phyloP scores from a whole-genome alignment of 2,888 invertebrate genomes.

The Tiliacea citrago region DNA sequence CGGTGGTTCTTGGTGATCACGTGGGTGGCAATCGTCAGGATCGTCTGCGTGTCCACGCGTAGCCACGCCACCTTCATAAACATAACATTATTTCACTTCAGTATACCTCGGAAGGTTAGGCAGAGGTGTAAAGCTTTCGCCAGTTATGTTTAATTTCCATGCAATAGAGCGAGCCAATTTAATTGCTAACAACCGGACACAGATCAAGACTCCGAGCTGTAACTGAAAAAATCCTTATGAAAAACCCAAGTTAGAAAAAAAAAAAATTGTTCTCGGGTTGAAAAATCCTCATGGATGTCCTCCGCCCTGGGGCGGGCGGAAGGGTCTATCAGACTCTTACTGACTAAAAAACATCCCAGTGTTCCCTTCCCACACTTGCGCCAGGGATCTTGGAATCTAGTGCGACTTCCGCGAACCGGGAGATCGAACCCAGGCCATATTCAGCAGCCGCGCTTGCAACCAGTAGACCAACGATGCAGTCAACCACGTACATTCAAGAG shows the following conservation, averaged over 20 bases:
- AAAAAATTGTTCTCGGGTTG: too few species aligned
- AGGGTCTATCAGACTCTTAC: too few species aligned
- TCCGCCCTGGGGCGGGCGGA: too few species aligned
- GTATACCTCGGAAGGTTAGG: not conserved
- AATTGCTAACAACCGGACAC: not conserved
- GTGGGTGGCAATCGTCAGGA: constrained; percentile 96
- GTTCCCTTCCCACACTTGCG: too few species aligned
- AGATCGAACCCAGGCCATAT: not conserved
- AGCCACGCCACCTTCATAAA: constrained; percentile 95
- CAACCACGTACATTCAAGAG: not conserved
- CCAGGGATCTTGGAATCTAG: too few species aligned
- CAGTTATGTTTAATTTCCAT: not conserved
- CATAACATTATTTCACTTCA: not conserved
- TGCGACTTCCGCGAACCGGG: too few species aligned
- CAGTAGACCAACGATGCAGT: too few species aligned
- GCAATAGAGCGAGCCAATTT: not conserved
- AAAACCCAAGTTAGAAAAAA: not conserved
- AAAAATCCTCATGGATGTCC: too few species aligned
- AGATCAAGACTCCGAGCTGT: not conserved
- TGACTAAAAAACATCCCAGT: too few species aligned
- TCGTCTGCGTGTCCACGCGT: constrained; percentile 97
- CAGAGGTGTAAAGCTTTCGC: not conserved
- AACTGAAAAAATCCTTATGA: constrained; percentile 23
- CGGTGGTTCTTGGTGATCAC: constrained; percentile 97
- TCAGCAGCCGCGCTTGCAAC: not conserved